A percentile compares a stretch with the other conserved stretches of the same genome.
Evolutionary conservation across 2,113 vertebrate genomes (phyloP).

Genomic region (Cnemophilus loriae): DNA sequence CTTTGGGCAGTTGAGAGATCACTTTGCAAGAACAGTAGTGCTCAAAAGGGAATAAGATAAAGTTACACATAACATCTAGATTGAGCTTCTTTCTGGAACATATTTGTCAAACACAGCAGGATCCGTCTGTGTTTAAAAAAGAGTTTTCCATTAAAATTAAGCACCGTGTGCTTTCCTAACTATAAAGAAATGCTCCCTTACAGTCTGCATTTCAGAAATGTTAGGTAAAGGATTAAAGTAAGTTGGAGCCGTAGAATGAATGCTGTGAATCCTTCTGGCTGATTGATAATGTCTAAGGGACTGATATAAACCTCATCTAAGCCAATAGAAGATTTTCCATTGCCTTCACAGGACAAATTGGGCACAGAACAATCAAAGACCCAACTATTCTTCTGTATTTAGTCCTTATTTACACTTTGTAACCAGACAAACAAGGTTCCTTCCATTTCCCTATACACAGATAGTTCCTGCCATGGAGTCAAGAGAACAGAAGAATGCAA

Average conservation of each 20-base stretch:
- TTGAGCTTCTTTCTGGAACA: slow-evolving; percentile 74
- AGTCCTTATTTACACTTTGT: neutral
- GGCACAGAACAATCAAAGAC: neutral
- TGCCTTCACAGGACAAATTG: neutral
- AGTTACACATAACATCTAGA: slow-evolving; percentile 79
- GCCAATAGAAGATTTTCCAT: neutral
- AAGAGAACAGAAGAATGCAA: neutral
- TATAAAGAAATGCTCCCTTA: slow-evolving; percentile 17
- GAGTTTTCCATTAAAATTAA: slow-evolving; percentile 73
- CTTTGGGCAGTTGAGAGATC: slow-evolving; percentile 82
- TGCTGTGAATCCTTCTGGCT: neutral
- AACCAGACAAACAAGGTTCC: neutral
- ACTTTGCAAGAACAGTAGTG: slow-evolving; percentile 73
- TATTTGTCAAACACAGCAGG: slow-evolving; percentile 75
- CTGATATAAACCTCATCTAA: neutral
- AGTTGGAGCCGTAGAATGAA: neutral
- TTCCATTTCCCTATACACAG: neutral
- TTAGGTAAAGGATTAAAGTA: slow-evolving; percentile 44
- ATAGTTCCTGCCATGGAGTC: neutral
- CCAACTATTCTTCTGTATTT: neutral
- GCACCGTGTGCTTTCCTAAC: slow-evolving; percentile 41
- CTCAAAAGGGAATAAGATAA: slow-evolving; percentile 81
- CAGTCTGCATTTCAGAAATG: slow-evolving; percentile 16
- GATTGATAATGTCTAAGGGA: neutral
- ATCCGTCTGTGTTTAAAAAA: slow-evolving; percentile 56